phyloP scores from a whole-genome alignment of 2,797 vertebrate genomes.

The Catamblyrhynchus diadema region DNA sequence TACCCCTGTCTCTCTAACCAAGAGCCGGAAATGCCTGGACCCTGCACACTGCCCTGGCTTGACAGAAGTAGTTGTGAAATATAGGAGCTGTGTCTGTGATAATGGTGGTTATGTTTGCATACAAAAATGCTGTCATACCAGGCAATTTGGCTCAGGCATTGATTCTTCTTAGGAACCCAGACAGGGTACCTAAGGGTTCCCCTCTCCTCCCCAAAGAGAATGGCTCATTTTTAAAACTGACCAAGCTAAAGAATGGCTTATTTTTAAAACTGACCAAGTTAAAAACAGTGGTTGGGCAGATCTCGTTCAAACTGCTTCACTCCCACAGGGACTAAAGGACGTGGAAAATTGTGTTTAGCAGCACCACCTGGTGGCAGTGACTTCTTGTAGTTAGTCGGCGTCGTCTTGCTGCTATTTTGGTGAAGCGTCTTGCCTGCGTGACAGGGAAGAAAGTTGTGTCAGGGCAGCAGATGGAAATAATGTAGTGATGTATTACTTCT shows the following conservation, averaged over 20 bases:
- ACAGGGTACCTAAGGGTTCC: background rate
- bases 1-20: background rate
- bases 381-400: background rate
- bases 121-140: background rate
- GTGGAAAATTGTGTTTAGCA: background rate
- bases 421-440: no score
- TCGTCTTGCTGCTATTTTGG: fast-evolving
- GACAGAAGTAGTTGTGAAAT: background rate
- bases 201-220: background rate
- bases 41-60: background rate
- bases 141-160: background rate
- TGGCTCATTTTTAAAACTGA: background rate
- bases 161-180: background rate
- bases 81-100: background rate
- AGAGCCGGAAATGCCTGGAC: background rate
- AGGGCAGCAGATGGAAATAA: background rate
- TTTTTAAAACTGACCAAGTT: background rate
- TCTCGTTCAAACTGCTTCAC: background rate
- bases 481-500: background rate
- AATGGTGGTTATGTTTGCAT: background rate
- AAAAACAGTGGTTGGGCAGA: no score
- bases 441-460: background rate
- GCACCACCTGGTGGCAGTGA: background rate
- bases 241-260: background rate
- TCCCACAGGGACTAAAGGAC: background rate